These are phyloP conservation scores for Neoarius graeffei DNA, from an alignment of 2,113 vertebrate species.

Conservation along the genomic window DNA sequence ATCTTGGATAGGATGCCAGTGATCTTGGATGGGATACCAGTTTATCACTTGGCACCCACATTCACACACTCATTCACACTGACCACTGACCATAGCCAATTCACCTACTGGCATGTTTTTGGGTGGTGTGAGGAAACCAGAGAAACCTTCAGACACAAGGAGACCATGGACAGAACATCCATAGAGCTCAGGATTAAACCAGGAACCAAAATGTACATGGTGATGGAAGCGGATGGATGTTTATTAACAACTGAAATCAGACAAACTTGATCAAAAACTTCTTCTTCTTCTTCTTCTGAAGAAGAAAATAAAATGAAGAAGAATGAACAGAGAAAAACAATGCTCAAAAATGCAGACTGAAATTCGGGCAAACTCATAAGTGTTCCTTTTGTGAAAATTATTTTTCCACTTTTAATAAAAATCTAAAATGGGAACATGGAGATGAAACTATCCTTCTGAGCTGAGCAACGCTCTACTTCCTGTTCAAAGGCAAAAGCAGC, in stretches of 20 bases:
- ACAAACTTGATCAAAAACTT: not conserved
- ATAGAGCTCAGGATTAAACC: not conserved
- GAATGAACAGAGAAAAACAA: not conserved
- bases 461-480: not conserved
- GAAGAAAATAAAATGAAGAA: not conserved
- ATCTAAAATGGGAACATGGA: not conserved
- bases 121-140: not conserved
- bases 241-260: not conserved
- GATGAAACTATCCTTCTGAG: not conserved
- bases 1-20: not conserved
- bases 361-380: not conserved
- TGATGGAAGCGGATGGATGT: not conserved
- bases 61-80: not conserved
- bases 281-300: not conserved
- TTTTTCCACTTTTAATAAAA: not conserved
- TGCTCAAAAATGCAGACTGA: not conserved
- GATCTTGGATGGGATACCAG: not conserved
- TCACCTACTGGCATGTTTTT: not conserved
- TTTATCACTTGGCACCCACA: not conserved
- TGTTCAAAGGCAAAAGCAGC: constrained; percentile 48
- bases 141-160: not conserved
- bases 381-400: not conserved
- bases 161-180: not conserved
- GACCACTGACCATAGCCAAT: not conserved
- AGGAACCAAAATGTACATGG: not conserved